Percentiles rank a stretch among this genome's conserved stretches.
Evolutionary conservation across 2,888 invertebrate genomes (phyloP).

Genomic region (Carcina quercana): DNA sequence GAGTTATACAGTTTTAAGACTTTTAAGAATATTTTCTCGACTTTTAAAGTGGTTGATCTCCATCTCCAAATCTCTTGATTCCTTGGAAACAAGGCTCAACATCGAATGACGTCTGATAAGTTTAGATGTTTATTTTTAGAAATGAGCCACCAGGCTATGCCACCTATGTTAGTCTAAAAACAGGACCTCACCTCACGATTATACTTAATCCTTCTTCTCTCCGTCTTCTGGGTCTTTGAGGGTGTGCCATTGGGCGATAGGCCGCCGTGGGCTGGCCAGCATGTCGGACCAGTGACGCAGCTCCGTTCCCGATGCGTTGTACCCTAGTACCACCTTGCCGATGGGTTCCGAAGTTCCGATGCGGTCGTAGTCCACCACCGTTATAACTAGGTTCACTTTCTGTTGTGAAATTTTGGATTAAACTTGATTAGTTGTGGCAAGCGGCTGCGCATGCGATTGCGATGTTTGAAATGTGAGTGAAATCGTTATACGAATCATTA

Average conservation of each 20-base stretch:
- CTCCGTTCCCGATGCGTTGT: constrained; percentile 98
- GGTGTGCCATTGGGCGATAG: constrained; percentile 99
- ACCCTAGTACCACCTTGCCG: constrained; percentile 97
- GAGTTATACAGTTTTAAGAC: no score
- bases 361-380: constrained; percentile 99
- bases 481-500: no score
- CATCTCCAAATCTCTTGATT: no score
- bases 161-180: background rate
- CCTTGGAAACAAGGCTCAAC: no score
- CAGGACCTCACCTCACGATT: background rate
- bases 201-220: constrained; percentile 85
- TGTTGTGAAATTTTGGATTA: constrained; percentile 60
- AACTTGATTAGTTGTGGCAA: constrained; percentile 2
- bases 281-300: constrained; percentile 99
- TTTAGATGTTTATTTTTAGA: no score
- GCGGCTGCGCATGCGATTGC: background rate
- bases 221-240: constrained; percentile 98
- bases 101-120: no score
- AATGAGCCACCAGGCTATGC: no score
- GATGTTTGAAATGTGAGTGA: background rate
- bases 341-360: constrained; percentile 99
- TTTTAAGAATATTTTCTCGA: no score
- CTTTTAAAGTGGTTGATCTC: no score
- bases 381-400: constrained; percentile 99
- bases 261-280: constrained; percentile 98